Conservation (phyloP, 2,113 vertebrate genomes). For the Sclerurus mexicanus region DNA sequence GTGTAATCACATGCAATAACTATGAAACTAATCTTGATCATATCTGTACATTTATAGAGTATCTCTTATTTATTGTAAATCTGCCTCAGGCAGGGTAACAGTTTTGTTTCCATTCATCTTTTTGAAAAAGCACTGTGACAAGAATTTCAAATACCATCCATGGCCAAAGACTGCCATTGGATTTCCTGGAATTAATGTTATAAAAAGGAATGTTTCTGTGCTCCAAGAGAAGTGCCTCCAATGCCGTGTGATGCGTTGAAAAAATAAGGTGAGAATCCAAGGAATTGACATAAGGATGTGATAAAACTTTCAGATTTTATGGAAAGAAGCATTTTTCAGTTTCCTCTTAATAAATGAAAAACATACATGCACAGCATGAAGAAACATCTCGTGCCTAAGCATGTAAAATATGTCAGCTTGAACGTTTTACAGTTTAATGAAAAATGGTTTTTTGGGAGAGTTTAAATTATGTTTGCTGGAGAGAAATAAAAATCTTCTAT, state of each 20-base stretch:
- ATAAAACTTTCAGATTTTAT: slow-evolving; percentile 22
- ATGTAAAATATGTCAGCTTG: slow-evolving; percentile 18
- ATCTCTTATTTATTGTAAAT: neutral
- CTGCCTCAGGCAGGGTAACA: neutral
- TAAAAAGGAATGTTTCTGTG: neutral
- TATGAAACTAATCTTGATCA: neutral
- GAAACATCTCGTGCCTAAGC: neutral
- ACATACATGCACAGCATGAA: neutral
- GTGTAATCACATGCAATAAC: neutral
- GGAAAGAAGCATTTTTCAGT: slow-evolving; percentile 1
- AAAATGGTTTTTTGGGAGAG: neutral
- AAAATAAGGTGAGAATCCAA: slow-evolving; percentile 12
- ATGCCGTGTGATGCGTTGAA: neutral
- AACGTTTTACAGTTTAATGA: neutral
- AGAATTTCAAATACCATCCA: neutral
- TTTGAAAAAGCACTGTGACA: neutral
- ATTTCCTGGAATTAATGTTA: neutral
- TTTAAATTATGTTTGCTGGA: neutral
- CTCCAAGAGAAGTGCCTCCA: neutral
- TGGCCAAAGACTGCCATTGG: neutral
- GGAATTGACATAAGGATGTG: slow-evolving; percentile 14
- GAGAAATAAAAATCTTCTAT: neutral
- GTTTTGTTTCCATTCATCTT: slow-evolving; percentile 20
- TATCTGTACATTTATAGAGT: neutral
- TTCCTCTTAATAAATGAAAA: slow-evolving; percentile 33